Conservation (phyloP, 1,140 invertebrate species). For the Solen grandis region DNA sequence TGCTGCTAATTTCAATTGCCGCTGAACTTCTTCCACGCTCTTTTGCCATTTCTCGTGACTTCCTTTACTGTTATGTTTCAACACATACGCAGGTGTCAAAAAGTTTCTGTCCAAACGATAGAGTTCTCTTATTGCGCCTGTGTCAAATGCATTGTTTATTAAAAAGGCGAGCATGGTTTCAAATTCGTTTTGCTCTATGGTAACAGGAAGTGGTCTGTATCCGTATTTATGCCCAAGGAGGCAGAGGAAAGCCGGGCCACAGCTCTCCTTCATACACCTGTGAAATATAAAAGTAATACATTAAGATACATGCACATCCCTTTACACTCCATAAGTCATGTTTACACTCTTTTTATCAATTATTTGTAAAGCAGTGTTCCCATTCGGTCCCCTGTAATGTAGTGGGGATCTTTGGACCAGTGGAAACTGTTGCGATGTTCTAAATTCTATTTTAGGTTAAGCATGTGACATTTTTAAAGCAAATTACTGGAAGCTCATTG, state of each 20-base stretch:
- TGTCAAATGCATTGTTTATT: constrained; percentile 10
- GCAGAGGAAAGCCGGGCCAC: constrained; percentile 11
- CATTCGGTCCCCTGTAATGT: not conserved
- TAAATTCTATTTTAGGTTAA: no score
- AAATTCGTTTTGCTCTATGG: constrained; percentile 16
- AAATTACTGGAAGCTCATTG: no score
- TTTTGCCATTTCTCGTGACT: not conserved
- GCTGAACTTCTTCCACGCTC: not conserved
- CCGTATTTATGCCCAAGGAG: constrained; percentile 26
- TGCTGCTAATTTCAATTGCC: not conserved
- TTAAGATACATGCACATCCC: not conserved
- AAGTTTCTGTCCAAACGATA: constrained; percentile 22
- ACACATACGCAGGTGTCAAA: not conserved
- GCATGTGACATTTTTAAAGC: no score
- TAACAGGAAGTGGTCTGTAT: constrained; percentile 9
- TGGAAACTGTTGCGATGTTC: not conserved
- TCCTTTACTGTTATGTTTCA: not conserved
- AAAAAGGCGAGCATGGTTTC: constrained; percentile 12
- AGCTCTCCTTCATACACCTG: constrained; percentile 20
- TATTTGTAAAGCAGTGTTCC: not conserved
- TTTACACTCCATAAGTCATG: not conserved
- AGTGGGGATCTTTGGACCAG: not conserved
- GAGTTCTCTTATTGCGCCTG: not conserved
- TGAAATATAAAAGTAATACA: no score
- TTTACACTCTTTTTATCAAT: not conserved